Evolutionary conservation across 2,888 invertebrate genomes (phyloP), one percentile per base, ranked within the genome.

Genomic region (Hydropsyche betteni): DNA sequence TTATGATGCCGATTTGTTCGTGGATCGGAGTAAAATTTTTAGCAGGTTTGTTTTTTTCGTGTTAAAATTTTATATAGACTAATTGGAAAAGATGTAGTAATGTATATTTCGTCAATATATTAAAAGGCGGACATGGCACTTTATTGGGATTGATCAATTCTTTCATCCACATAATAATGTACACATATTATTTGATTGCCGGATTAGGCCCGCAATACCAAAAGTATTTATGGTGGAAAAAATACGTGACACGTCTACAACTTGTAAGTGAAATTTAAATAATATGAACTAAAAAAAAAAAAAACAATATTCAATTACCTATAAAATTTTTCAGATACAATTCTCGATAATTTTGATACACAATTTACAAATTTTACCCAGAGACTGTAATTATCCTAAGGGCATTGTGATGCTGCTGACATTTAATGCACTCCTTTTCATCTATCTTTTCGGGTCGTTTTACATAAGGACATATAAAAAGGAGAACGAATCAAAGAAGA

Each of bases 191-290:
- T 84, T 89, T 96, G 81, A 87, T 97, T 79, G 90, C 97, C 0
- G 96, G 95, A 0, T 88, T 97, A 77, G 97, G 97, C 5, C 96
- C 97, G 0, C 88, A 92, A 80, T 92, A 94, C 83, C 94, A 94
- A 83, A 95, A 95, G 83, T 95, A 93, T 83, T 86, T 97, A 24
- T 97, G 97, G 97, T 97, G 97, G 97, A 97, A 97, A 84, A 94
- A 91, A 81, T 94, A 97, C 84, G 90, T 97, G 81, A 97, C 97
- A 4, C 89, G 90, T 73, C 86, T 97, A 82, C 97, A 97, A 86
- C 89, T 97, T 86, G 93, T 95, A 84, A 86, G 87, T 83, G 6
- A 34, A 71, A 5, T 33, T 12, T 16, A 34, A 14, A 33, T 24
- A 2, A 24, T 24, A 24, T 1, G 24, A 24, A 24, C 24, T 24